Base-by-base conservation (phyloP, 2,113 vertebrate genomes). In the Tragelaphus imberbis region DNA sequence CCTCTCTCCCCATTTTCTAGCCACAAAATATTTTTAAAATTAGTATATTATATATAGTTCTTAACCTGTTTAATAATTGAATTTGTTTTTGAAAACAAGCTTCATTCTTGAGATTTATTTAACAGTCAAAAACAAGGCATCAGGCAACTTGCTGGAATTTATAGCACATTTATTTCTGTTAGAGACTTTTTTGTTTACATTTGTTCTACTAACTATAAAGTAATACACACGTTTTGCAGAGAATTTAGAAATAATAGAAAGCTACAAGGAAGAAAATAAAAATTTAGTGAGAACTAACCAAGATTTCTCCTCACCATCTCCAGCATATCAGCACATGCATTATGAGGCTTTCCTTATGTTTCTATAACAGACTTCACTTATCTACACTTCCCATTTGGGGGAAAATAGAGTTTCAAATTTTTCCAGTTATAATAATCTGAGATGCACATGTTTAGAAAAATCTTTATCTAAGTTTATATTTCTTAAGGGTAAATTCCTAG, bases 161-260 rank as follows among this genome's bases (percentile, higher is more conserved):
- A 44, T 61, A 88, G 19, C 33, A 63, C 30, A 55, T 91, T 84
- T 85, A 44, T 96, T 79, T 81, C 40, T 95, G 40, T 44, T 90
- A 30, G 51, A 79, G 40, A 25, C n/a, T 44, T 85, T 90, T 65
- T 59, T 84, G 12, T 91, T 68, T 82, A 44, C 96, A 95, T 77
- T 61, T 49, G 27, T 77, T 56, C 13, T 91, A 21, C 28, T 77
- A 75, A 30, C 59, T 71, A 1, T 68, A 84, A 51, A 77, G 27
- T 59, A 49, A 65, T 47, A 28, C 10, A 40, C 51, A 5, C 5
- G 1, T 80, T 96, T 65, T 55, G 1, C 58, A 95, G 96, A 85
- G 44, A 40, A 95, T 58, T 77, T 75, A 82, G 25, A 95, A 95
- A 94, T 92, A 40, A 61, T 91, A 77, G 84, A 63, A 75, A 91